A percentile compares a stretch with the other conserved stretches of the same genome.
phyloP scores from a whole-genome alignment of 2,113 vertebrate genomes.

The Sylvietta virens region DNA sequence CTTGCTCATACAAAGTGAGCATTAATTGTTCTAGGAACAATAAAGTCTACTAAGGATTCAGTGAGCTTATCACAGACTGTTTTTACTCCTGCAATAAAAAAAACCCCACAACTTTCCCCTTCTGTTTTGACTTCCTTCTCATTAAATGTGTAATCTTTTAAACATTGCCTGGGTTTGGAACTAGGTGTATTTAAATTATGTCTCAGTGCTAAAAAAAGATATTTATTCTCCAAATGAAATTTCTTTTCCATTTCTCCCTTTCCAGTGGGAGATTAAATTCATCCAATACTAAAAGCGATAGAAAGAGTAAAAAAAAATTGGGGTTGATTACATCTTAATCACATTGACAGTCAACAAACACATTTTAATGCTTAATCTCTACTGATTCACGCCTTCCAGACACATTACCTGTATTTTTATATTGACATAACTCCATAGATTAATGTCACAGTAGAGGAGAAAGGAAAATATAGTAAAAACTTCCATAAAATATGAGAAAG shows the following conservation, averaged over 20 bases:
- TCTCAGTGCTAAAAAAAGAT: neutral
- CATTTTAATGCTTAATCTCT: neutral
- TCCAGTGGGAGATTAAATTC: neutral
- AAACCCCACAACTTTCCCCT: rapidly evolving
- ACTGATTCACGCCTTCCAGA: neutral
- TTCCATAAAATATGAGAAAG: neutral
- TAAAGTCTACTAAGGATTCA: neutral
- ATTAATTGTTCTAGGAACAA: neutral
- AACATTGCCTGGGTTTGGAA: neutral
- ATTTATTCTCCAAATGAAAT: neutral
- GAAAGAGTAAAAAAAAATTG: neutral
- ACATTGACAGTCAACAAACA: neutral
- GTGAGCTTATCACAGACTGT: neutral
- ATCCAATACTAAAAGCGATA: neutral
- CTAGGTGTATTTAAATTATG: neutral
- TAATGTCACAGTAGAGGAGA: neutral
- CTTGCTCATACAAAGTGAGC: neutral
- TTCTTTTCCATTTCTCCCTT: neutral
- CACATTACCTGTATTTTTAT: neutral
- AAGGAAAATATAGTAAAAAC: neutral
- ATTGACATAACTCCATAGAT: neutral
- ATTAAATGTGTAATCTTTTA: neutral
- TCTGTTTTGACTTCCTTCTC: neutral
- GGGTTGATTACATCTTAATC: neutral
- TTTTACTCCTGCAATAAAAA: neutral